These are phyloP conservation scores for Platyrinchus mystaceus DNA, from an alignment of 2,797 vertebrate genomes.

Conservation along the genomic window DNA sequence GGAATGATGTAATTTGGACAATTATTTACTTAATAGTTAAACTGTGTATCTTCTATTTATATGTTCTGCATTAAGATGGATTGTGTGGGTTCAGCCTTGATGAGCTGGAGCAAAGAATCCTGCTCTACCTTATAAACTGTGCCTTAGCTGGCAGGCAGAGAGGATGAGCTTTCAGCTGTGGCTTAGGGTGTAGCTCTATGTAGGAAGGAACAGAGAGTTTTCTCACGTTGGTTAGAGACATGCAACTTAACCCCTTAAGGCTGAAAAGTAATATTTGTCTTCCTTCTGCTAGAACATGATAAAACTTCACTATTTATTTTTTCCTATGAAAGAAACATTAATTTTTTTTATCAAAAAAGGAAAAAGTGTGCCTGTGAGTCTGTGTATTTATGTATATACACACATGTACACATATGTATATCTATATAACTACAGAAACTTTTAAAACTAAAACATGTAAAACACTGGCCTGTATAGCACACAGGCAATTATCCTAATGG, in stretches of 20 bases:
- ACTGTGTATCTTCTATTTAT: not conserved
- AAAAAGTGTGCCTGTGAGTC: not conserved
- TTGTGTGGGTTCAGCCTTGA: constrained; percentile 13
- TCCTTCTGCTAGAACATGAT: not conserved
- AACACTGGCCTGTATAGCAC: not conserved
- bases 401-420: not conserved
- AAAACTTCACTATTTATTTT: not conserved
- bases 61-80: constrained; percentile 37
- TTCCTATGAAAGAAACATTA: not conserved
- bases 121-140: constrained; percentile 10
- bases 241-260: constrained; percentile 7
- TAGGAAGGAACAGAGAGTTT: constrained; percentile 48
- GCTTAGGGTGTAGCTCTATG: constrained; percentile 33
- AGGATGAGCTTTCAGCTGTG: not conserved
- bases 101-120: not conserved
- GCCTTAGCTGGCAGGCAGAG: constrained; percentile 18
- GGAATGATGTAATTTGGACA: constrained; percentile 3
- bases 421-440: not conserved
- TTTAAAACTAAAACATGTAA: not conserved
- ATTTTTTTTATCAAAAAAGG: not conserved
- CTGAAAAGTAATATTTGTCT: not conserved
- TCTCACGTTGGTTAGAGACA: constrained; percentile 33
- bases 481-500: not conserved
- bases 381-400: not conserved
- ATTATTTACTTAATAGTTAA: constrained; percentile 39